Percentiles rank a stretch among this genome's conserved stretches.
Evolutionary conservation across 2,797 vertebrate species (phyloP).

Genomic region (Halcyon chelicuti): DNA sequence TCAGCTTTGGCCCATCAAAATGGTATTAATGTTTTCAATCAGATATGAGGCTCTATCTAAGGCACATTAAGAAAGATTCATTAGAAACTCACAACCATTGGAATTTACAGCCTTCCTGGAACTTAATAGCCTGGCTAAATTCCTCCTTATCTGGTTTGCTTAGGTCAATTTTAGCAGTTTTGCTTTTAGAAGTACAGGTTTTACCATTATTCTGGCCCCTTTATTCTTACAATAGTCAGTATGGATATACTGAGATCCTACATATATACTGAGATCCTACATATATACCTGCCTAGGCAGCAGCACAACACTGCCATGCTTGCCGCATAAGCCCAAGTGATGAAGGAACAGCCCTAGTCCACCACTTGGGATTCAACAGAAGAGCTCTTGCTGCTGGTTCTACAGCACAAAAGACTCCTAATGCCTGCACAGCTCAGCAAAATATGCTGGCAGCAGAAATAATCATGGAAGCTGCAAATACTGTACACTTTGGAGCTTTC

Average conservation of each 20-base stretch:
- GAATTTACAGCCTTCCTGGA: conserved; percentile 66
- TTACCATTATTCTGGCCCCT: not conserved
- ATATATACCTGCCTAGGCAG: not conserved
- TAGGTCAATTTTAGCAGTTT: conserved; percentile 35
- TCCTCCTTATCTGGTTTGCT: conserved; percentile 55
- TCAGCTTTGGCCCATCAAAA: conserved; percentile 66
- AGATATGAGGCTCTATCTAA: conserved; percentile 52
- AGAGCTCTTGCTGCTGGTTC: not conserved
- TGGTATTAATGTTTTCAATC: conserved; percentile 71
- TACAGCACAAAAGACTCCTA: not conserved
- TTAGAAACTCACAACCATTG: conserved; percentile 56
- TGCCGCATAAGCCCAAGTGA: not conserved
- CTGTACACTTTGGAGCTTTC: not conserved
- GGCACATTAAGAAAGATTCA: conserved; percentile 61
- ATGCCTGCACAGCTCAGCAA: not conserved
- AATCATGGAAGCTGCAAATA: not conserved
- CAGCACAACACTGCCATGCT: not conserved
- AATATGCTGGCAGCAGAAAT: not conserved
- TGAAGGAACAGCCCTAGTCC: not conserved
- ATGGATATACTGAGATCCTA: not conserved
- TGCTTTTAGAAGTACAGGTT: not conserved
- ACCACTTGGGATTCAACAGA: not conserved
- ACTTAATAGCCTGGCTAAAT: conserved; percentile 60
- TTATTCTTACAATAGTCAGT: not conserved
- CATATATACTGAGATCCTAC: rapidly evolving